Conservation (phyloP, 1,140 invertebrate species). For the Diplogasteroides magnus region DNA sequence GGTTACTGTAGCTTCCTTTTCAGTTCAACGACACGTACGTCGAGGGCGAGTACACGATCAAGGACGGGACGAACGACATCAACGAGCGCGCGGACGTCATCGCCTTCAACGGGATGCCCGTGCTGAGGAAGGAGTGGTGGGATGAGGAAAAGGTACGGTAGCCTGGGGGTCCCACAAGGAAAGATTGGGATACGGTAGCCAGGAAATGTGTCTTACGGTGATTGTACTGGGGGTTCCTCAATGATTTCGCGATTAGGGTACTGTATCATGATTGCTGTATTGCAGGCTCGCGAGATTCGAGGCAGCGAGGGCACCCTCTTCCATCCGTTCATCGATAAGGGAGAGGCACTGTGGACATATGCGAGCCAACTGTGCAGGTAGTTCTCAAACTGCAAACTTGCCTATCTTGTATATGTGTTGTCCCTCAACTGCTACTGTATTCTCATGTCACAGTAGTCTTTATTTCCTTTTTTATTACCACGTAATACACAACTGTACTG, state of each 20-base stretch:
- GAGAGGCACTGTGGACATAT: constrained; percentile 41
- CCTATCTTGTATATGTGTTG: too few relatives aligned
- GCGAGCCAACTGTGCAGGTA: constrained; percentile 43
- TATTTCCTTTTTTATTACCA: constrained; percentile 1
- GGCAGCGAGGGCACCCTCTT: constrained; percentile 50
- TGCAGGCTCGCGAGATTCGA: constrained; percentile 28
- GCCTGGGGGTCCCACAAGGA: not conserved
- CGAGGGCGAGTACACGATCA: constrained; percentile 40
- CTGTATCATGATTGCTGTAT: too few relatives aligned
- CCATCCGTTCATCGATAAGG: constrained; percentile 37
- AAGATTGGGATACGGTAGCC: too few relatives aligned
- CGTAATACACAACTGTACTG: not conserved
- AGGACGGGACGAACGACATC: constrained; percentile 36
- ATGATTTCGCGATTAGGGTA: too few relatives aligned
- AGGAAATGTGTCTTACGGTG: too few relatives aligned
- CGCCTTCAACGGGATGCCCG: constrained; percentile 34
- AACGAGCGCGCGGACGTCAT: constrained; percentile 45
- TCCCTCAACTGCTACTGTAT: too few relatives aligned
- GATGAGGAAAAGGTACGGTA: constrained; percentile 5
- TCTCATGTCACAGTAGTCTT: too few relatives aligned
- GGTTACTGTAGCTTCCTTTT: constrained; percentile 18
- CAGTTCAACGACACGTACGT: constrained; percentile 42
- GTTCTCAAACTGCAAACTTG: too few relatives aligned
- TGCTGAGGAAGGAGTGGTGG: constrained; percentile 46
- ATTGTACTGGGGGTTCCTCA: too few relatives aligned